These are phyloP conservation scores for Clarias macrocephalus DNA, from an alignment of 2,113 vertebrate species.

Conservation along the genomic window DNA sequence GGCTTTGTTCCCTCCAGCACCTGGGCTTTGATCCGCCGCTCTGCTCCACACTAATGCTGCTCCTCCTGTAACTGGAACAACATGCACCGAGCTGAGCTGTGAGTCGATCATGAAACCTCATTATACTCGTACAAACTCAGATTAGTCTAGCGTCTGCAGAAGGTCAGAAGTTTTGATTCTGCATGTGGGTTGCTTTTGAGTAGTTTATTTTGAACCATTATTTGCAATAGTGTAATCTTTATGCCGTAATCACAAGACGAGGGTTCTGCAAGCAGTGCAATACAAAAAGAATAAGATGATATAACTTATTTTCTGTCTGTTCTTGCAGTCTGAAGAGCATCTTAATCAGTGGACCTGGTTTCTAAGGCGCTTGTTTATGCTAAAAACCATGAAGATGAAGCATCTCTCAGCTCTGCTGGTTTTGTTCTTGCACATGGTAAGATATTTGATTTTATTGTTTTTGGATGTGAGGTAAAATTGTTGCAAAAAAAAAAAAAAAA, in stretches of 20 bases:
- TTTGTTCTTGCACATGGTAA: constrained; percentile 47
- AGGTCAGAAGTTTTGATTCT: not conserved
- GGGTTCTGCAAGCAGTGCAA: too few species aligned
- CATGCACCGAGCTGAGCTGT: constrained; percentile 24
- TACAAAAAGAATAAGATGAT: too few species aligned
- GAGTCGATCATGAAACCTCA: constrained; percentile 25
- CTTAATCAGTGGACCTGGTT: constrained; percentile 13
- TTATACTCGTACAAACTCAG: not conserved
- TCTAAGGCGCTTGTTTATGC: constrained; percentile 4
- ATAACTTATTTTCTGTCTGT: not conserved
- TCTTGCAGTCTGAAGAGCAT: constrained; percentile 22
- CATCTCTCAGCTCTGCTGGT: constrained; percentile 40
- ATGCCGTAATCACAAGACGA: not conserved
- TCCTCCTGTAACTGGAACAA: not conserved
- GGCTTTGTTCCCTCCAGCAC: too few species aligned
- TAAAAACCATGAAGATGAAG: constrained; percentile 45
- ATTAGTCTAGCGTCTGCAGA: not conserved
- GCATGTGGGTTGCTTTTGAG: not conserved
- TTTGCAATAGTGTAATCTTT: not conserved
- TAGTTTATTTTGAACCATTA: not conserved
- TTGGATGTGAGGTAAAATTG: not conserved
- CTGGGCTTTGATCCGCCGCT: too few species aligned
- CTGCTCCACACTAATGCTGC: not conserved
- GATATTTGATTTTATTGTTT: not conserved
- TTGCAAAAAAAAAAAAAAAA: too few species aligned